A percentile compares a stretch with the other conserved stretches of the same genome.
These are phyloP conservation scores for Callopanchax toddi DNA, from an alignment of 2,113 vertebrate genomes.

Conservation along the genomic window DNA sequence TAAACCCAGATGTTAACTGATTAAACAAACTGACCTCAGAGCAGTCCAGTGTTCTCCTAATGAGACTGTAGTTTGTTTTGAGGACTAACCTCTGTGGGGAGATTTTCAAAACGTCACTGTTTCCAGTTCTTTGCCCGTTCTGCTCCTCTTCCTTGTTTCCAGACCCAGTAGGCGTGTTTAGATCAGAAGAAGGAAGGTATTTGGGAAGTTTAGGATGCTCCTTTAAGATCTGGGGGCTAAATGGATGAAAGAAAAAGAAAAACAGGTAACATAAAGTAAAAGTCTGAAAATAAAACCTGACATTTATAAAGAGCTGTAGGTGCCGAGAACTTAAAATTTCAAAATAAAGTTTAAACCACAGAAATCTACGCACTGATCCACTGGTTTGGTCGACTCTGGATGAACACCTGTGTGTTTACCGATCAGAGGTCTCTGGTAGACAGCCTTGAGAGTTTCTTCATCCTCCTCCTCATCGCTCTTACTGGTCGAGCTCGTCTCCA, in stretches of 20 bases:
- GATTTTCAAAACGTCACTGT: neutral
- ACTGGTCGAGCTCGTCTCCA: conserved; percentile 52
- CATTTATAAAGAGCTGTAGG: too few relatives aligned
- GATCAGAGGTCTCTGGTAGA: conserved; percentile 45
- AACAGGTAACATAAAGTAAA: neutral
- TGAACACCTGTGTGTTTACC: conserved; percentile 62
- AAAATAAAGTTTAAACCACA: neutral
- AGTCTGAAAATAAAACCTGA: neutral
- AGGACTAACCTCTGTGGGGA: conserved; percentile 69
- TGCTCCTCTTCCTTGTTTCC: neutral
- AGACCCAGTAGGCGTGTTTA: conserved; percentile 15
- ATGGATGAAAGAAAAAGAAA: too few relatives aligned
- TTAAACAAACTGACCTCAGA: neutral
- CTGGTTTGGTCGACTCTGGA: conserved; percentile 66
- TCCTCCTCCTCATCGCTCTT: conserved; percentile 47
- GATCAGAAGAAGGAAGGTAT: neutral
- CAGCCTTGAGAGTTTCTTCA: conserved; percentile 38
- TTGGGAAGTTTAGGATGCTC: conserved; percentile 70
- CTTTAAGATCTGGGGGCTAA: conserved; percentile 81
- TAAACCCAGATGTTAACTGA: neutral
- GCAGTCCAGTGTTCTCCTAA: too few relatives aligned
- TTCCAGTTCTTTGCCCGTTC: conserved; percentile 1
- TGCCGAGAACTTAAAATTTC: too few relatives aligned
- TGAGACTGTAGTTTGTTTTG: neutral
- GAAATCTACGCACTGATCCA: conserved; percentile 80